A percentile compares a stretch with the other conserved stretches of the same genome.
Conservation (phyloP, 2,888 invertebrate genomes). For the Trissoscelio sp. region DNA sequence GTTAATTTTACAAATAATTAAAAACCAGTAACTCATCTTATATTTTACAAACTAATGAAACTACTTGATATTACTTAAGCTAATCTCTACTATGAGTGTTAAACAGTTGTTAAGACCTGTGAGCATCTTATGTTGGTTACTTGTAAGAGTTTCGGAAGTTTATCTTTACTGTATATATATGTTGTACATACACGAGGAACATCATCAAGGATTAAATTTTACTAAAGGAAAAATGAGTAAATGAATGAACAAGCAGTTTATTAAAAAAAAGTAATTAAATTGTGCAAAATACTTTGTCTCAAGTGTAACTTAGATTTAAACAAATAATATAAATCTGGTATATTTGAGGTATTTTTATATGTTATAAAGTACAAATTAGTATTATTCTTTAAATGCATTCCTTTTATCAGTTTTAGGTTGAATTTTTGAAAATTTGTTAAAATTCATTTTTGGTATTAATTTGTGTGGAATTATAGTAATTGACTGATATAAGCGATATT, state of each 20-base stretch:
- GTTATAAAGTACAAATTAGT: too few relatives aligned
- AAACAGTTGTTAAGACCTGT: slow-evolving; percentile 27
- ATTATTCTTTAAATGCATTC: too few relatives aligned
- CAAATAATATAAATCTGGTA: too few relatives aligned
- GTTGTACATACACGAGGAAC: not conserved
- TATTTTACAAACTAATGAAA: slow-evolving; percentile 11
- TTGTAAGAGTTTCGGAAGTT: slow-evolving; percentile 19
- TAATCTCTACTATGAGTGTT: slow-evolving; percentile 14
- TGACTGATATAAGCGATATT: too few relatives aligned
- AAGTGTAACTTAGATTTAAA: too few relatives aligned
- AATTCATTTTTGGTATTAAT: too few relatives aligned
- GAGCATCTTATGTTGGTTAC: slow-evolving; percentile 25
- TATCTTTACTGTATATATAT: slow-evolving; percentile 3
- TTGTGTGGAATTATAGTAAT: too few relatives aligned
- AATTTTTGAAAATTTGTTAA: too few relatives aligned
- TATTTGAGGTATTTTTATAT: too few relatives aligned
- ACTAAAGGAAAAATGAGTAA: not conserved
- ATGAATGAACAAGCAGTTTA: not conserved
- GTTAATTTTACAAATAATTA: not conserved
- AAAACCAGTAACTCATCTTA: not conserved
- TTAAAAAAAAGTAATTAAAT: not conserved
- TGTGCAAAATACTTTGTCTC: too few relatives aligned
- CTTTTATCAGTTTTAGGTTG: too few relatives aligned
- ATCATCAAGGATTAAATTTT: not conserved
- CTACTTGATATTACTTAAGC: slow-evolving; percentile 24